phyloP scores from a whole-genome alignment of 2,888 invertebrate species.

The Amphipoea oculea region DNA sequence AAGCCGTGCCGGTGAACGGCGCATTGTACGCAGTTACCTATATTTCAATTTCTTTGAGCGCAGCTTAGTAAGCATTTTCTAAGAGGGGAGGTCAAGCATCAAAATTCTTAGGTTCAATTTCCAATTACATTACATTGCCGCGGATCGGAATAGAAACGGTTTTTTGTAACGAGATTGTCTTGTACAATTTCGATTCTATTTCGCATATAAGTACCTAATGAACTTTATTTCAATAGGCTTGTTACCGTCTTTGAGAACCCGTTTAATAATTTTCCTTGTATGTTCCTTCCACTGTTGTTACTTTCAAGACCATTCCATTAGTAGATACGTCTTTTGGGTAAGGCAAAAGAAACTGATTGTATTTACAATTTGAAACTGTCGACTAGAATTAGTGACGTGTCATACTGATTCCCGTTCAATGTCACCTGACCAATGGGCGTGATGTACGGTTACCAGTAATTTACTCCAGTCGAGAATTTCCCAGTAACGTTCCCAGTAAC shows the following conservation, averaged over 20 bases:
- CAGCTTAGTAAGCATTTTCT: constrained; percentile 18
- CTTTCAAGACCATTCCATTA: neutral
- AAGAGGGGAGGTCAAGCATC: constrained; percentile 2
- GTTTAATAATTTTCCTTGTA: neutral
- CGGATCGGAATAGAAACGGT: neutral
- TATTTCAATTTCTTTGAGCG: neutral
- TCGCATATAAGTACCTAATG: no score
- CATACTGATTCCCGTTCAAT: no score
- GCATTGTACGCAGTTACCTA: neutral
- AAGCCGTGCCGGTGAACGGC: neutral
- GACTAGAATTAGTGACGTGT: no score
- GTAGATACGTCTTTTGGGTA: neutral
- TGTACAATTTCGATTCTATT: neutral
- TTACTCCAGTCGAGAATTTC: no score
- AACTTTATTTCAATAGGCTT: neutral
- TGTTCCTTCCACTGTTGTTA: neutral
- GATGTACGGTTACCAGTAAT: no score
- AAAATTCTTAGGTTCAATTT: neutral
- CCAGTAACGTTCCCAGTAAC: no score
- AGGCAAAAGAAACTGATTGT: no score
- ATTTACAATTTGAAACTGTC: no score
- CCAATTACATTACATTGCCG: neutral
- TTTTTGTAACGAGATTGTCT: neutral
- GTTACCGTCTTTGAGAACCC: neutral
- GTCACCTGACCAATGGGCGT: no score